phyloP scores from a whole-genome alignment of 2,797 vertebrate genomes.

The Acanthurus leucopareius region DNA sequence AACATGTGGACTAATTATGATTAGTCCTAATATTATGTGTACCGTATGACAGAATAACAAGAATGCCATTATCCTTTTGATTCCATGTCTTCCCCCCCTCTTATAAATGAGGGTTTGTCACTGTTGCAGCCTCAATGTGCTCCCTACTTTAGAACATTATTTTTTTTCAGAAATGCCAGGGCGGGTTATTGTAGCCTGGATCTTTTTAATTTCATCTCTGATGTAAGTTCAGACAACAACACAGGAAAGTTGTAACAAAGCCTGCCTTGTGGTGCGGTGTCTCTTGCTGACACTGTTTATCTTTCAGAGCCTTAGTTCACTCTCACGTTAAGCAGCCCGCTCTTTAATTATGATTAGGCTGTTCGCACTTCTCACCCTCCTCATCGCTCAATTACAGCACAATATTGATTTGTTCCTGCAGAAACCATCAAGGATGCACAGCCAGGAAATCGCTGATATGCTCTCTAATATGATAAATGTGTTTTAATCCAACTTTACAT shows the following conservation, averaged over 20 bases:
- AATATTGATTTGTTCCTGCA: slow-evolving; percentile 89
- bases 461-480: slow-evolving; percentile 89
- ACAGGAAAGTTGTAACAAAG: slow-evolving; percentile 62
- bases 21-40: slow-evolving; percentile 39
- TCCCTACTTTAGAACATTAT: not conserved
- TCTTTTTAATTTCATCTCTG: slow-evolving; percentile 64
- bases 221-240: slow-evolving; percentile 77
- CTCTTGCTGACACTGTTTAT: slow-evolving; percentile 77
- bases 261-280: slow-evolving; percentile 45
- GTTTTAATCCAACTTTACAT: slow-evolving; percentile 87
- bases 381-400: slow-evolving; percentile 90
- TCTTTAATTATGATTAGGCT: slow-evolving; percentile 90
- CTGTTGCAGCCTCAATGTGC: slow-evolving; percentile 14
- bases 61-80: slow-evolving; percentile 39
- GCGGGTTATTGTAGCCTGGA: slow-evolving; percentile 43
- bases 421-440: slow-evolving; percentile 88
- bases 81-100: not conserved
- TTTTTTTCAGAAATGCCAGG: not conserved
- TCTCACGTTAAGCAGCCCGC: slow-evolving; percentile 76
- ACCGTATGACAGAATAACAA: slow-evolving; percentile 9
- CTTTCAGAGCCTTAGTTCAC: slow-evolving; percentile 70
- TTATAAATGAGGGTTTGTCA: slow-evolving; percentile 10
- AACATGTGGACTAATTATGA: slow-evolving; percentile 49
- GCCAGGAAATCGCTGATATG: slow-evolving; percentile 87
- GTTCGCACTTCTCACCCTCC: slow-evolving; percentile 86